These are phyloP conservation scores for Nipponia nippon DNA, from an alignment of 2,113 vertebrate species.

Conservation along the genomic window DNA sequence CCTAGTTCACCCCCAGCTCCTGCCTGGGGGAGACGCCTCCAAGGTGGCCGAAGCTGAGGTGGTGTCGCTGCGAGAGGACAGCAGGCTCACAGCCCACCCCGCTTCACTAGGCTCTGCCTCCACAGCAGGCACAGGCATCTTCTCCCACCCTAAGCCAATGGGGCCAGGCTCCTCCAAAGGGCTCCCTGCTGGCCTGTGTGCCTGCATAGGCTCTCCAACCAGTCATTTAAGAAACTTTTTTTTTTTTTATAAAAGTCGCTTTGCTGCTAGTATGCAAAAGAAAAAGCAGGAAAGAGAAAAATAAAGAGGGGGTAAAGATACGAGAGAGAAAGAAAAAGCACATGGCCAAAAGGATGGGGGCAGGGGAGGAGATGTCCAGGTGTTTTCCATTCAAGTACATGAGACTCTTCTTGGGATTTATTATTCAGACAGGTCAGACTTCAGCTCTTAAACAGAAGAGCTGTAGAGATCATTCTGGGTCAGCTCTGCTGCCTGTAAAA, in stretches of 20 bases:
- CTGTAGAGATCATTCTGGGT: not conserved
- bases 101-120: not conserved
- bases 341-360: not conserved
- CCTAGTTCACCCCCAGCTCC: not conserved
- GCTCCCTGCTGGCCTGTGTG: not conserved
- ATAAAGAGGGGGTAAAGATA: rapidly evolving
- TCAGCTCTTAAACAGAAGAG: not conserved
- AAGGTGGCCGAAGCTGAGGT: rapidly evolving
- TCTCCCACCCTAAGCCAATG: not conserved
- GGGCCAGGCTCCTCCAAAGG: not conserved
- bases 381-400: not conserved
- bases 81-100: not conserved
- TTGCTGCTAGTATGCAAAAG: not conserved
- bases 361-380: not conserved
- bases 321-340: not conserved
- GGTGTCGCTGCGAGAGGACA: rapidly evolving
- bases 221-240: not conserved
- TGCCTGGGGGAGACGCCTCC: not conserved
- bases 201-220: not conserved
- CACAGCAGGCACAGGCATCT: not conserved
- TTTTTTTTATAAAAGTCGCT: not conserved
- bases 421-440: not conserved
- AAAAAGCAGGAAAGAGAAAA: not conserved
- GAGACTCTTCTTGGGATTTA: not conserved
- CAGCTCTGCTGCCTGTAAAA: not conserved